Base-by-base conservation (phyloP, 2,797 vertebrate genomes). In the Urocyon cinereoargenteus region DNA sequence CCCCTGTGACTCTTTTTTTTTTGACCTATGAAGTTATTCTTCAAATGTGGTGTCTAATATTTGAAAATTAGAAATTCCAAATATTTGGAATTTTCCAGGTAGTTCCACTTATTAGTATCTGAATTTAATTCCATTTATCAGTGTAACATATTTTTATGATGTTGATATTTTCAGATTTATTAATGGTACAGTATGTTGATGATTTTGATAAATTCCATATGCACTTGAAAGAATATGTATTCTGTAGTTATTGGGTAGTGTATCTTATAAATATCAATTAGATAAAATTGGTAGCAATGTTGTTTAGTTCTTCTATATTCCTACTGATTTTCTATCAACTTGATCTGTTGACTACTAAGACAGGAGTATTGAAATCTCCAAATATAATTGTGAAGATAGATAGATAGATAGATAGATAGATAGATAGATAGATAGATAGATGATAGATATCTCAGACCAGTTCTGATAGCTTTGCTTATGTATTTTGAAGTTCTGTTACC, bases 391-490 rank as follows among this genome's bases (percentile, higher is more conserved):
- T 96, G 31, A 45, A 45, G 40, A 45, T 45, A 45, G 40, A 45
- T 45, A 45, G 40, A 45, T 45, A 45, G 40, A 45, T 45, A 45
- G 40, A 45, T 6, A 40, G 36, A 40, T 36, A 36, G 40, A 40
- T 4, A 40, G 40, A 40, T 40, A 40, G 40, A 36, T 40, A 40
- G 36, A 40, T 5, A 40, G 36, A 40, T 4, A 40, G 36, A 40
- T 45, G 40, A 45, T 45, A 45, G 40, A 7, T 45, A 45, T 45
- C 40, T 45, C 40, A 57, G 36, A 75, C 79, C 3, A 59, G 19
- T 57, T 82, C 45, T 96, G 73, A 68, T 89, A 59, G 59, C 82
- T 91, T 95, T 72, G 5, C 22, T 86, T 89, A 83, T 78, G 18
- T 72, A 22, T 81, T 91, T 70, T 85, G 28, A 93, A 88, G 45